These are phyloP conservation scores for Forbesichthys agassizii DNA, from an alignment of 2,113 vertebrate genomes.

Conservation along the genomic window DNA sequence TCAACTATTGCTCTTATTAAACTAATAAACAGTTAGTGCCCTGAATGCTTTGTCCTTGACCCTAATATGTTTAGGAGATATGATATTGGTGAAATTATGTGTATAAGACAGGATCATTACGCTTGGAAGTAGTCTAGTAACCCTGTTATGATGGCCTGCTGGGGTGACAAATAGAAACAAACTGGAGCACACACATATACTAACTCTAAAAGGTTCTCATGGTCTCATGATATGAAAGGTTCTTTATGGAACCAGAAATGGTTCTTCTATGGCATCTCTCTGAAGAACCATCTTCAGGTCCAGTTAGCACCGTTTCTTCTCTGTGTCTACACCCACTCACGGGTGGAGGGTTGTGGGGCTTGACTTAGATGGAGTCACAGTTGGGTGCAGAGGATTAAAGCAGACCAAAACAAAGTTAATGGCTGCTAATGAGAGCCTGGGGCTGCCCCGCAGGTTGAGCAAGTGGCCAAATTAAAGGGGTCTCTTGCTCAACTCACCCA, in stretches of 20 bases:
- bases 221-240: too few relatives aligned
- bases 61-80: not conserved
- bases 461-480: conserved; percentile 36
- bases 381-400: conserved; percentile 71
- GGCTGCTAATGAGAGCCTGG: conserved; percentile 74
- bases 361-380: conserved; percentile 39
- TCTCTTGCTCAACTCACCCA: conserved; percentile 40
- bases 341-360: conserved; percentile 36
- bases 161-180: not conserved
- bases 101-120: conserved; percentile 19
- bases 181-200: too few relatives aligned
- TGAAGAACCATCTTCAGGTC: too few relatives aligned
- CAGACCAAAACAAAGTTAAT: conserved; percentile 79
- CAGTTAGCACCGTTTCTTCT: too few relatives aligned
- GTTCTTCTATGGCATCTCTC: too few relatives aligned
- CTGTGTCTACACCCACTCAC: conserved; percentile 8
- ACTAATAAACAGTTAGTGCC: not conserved
- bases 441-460: conserved; percentile 42
- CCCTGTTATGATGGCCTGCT: conserved; percentile 30
- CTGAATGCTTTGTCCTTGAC: not conserved
- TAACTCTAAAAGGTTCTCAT: too few relatives aligned
- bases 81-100: not conserved
- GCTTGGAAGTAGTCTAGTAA: conserved; percentile 1
- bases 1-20: not conserved
- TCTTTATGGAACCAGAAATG: too few relatives aligned